Evolutionary conservation across 53 echinoderm and acorn worm species (phyloP).

Genomic region (Antedon mediterranea): DNA sequence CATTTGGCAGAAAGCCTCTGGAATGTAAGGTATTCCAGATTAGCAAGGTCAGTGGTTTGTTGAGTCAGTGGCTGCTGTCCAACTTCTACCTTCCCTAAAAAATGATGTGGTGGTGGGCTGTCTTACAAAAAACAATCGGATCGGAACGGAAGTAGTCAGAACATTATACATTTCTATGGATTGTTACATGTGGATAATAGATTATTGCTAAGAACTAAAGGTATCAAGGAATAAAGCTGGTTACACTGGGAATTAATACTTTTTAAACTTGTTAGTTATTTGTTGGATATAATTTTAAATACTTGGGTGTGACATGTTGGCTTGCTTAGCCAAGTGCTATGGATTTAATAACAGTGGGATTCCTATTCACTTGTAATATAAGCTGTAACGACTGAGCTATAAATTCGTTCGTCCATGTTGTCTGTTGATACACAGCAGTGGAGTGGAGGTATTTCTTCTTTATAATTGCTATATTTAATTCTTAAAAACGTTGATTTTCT

Average conservation of each 20-base stretch:
- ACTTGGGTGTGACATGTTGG: neutral
- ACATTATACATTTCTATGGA: neutral
- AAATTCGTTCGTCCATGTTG: neutral
- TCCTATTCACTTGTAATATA: neutral
- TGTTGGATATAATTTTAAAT: neutral
- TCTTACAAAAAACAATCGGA: neutral
- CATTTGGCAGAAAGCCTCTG: neutral
- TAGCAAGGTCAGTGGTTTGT: neutral
- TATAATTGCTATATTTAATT: no score
- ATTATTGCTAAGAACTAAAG: neutral
- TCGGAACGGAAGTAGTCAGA: neutral
- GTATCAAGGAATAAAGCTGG: neutral
- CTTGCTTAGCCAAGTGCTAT: neutral
- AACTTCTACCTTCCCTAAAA: neutral
- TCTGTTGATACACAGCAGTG: neutral
- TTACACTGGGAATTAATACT: neutral
- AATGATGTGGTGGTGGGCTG: neutral
- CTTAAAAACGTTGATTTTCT: no score
- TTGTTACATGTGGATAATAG: neutral
- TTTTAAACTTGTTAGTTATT: neutral
- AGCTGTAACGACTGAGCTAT: neutral
- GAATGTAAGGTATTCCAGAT: neutral
- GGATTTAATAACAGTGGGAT: neutral
- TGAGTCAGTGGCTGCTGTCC: constrained; percentile 1
- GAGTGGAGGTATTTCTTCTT: neutral